phyloP scores from a whole-genome alignment of 1,140 invertebrate genomes.

The Arion vulgaris region DNA sequence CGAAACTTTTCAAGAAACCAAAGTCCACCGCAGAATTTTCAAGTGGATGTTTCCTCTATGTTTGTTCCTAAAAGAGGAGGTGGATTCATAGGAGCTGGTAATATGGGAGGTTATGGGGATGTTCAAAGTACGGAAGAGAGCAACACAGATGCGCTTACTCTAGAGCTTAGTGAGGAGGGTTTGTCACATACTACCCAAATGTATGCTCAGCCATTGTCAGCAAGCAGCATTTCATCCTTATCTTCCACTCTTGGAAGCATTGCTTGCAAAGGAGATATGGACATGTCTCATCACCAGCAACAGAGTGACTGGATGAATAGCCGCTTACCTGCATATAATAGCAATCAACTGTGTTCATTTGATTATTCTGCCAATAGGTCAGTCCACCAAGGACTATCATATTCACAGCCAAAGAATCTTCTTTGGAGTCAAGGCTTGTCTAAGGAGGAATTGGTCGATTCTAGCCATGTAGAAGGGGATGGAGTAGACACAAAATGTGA shows the following conservation, averaged over 20 bases:
- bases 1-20: neutral
- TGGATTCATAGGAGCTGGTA: neutral
- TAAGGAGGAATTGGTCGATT: neutral
- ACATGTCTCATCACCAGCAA: neutral
- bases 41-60: neutral
- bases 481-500: slow-evolving; percentile 10
- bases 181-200: slow-evolving; percentile 29
- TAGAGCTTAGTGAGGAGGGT: slow-evolving; percentile 39
- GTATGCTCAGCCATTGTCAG: slow-evolving; percentile 35
- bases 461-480: slow-evolving; percentile 9
- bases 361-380: neutral
- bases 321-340: neutral
- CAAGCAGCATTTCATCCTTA: neutral
- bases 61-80: slow-evolving; percentile 1
- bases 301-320: neutral
- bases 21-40: slow-evolving; percentile 23
- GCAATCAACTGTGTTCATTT: neutral
- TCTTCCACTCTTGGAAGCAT: neutral
- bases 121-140: neutral
- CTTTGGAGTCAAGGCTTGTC: neutral
- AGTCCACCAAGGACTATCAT: neutral
- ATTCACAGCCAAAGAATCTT: slow-evolving; percentile 25
- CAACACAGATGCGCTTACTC: slow-evolving; percentile 27
- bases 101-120: slow-evolving; percentile 33
- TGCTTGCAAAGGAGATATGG: neutral